Evolutionary conservation across 2,113 vertebrate species (phyloP).

Genomic region (Stictonetta naevosa): DNA sequence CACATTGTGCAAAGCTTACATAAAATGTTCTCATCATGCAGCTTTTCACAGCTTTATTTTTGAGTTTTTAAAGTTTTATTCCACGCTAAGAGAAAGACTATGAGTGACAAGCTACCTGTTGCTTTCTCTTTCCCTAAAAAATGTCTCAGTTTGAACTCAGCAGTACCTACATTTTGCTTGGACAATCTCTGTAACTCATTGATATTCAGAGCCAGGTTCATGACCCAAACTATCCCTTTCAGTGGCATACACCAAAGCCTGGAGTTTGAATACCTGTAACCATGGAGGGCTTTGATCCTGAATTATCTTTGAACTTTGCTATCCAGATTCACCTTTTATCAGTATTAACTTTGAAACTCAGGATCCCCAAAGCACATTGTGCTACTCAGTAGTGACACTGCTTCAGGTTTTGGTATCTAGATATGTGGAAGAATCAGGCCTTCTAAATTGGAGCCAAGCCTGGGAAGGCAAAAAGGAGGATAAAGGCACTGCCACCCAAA

Average conservation of each 20-base stretch:
- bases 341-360: neutral
- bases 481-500: neutral
- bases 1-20: neutral
- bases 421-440: neutral
- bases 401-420: neutral
- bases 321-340: neutral
- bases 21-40: neutral
- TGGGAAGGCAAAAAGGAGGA: neutral
- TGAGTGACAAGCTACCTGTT: neutral
- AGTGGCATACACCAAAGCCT: neutral
- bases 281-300: neutral
- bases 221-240: neutral
- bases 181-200: neutral
- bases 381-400: neutral
- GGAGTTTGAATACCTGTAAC: neutral
- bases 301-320: neutral
- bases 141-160: neutral
- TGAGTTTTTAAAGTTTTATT: neutral
- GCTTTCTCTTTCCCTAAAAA: neutral
- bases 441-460: neutral
- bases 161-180: neutral
- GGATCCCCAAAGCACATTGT: neutral
- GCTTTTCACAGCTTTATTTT: conserved; percentile 8
- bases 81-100: neutral
- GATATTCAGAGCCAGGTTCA: neutral